A percentile compares a stretch with the other conserved stretches of the same genome.
phyloP scores from a whole-genome alignment of 2,888 invertebrate species.

The Phrixothrix hirtus region DNA sequence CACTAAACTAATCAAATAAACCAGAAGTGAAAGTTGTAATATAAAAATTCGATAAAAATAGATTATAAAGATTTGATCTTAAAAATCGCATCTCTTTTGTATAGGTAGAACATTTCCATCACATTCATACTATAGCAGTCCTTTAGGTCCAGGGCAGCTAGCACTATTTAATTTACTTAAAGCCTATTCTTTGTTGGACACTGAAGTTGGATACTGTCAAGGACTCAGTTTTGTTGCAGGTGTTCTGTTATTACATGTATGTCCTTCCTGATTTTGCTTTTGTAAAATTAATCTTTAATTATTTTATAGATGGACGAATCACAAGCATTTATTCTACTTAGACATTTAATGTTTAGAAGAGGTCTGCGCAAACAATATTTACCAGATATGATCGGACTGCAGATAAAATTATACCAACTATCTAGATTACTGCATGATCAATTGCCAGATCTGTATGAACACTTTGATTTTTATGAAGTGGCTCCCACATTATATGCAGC shows the following conservation, averaged over 20 bases:
- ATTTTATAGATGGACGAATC: constrained; percentile 84
- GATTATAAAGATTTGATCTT: constrained; percentile 48
- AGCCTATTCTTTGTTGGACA: constrained; percentile 92
- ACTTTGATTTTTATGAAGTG: constrained; percentile 86
- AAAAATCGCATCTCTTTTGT: too few species aligned
- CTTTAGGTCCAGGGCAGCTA: constrained; percentile 90
- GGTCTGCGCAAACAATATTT: constrained; percentile 87
- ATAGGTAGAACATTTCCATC: constrained; percentile 85
- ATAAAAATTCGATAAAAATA: neutral
- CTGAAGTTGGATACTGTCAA: constrained; percentile 95
- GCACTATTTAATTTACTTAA: constrained; percentile 93
- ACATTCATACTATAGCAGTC: constrained; percentile 90
- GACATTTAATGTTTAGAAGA: constrained; percentile 89
- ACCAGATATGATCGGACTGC: constrained; percentile 93
- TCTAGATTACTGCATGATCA: constrained; percentile 89
- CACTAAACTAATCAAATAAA: too few species aligned
- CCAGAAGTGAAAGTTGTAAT: too few species aligned
- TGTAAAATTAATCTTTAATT: constrained; percentile 2
- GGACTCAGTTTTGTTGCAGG: constrained; percentile 96
- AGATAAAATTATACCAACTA: constrained; percentile 87
- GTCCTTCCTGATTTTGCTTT: constrained; percentile 47
- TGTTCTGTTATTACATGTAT: constrained; percentile 87
- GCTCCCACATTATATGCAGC: constrained; percentile 94
- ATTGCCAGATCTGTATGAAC: constrained; percentile 81
- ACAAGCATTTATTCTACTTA: constrained; percentile 82